phyloP scores from a whole-genome alignment of 2,113 vertebrate species.

The Corvus cornix region DNA sequence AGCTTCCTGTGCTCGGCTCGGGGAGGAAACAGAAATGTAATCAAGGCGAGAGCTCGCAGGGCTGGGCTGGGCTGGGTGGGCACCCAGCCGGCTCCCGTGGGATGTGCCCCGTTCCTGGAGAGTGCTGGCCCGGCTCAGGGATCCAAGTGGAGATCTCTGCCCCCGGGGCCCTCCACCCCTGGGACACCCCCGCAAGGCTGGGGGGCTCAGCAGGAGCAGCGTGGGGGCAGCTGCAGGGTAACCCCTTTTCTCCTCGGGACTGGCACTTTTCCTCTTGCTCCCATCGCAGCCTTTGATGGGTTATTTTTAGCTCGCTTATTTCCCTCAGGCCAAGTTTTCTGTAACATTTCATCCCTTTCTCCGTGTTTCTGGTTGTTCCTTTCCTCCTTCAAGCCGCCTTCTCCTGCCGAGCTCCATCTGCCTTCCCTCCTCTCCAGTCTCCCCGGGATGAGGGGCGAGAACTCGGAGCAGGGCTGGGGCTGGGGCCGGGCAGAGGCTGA shows the following conservation, averaged over 20 bases:
- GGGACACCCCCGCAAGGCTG: not conserved
- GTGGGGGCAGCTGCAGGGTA: not conserved
- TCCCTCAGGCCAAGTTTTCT: constrained; percentile 59
- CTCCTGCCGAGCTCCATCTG: constrained; percentile 20
- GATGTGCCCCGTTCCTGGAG: not conserved
- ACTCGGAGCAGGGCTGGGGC: not conserved
- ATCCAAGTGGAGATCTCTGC: rapidly evolving
- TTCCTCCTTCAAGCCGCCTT: constrained; percentile 7
- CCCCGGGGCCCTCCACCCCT: rapidly evolving
- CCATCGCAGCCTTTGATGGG: not conserved
- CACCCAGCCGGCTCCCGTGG: not conserved
- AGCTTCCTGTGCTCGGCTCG: not conserved
- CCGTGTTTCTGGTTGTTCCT: constrained; percentile 20
- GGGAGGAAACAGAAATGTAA: not conserved
- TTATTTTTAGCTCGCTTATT: constrained; percentile 53
- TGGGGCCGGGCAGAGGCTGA: not conserved
- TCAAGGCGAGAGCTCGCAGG: not conserved
- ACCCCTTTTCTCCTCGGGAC: not conserved
- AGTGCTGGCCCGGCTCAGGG: rapidly evolving
- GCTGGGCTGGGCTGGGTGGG: not conserved
- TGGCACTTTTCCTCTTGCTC: not conserved
- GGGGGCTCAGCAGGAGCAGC: not conserved
- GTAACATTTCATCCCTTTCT: constrained; percentile 41
- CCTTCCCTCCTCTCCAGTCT: not conserved
- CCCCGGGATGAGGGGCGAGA: not conserved